Evolutionary conservation across 2,797 vertebrate species (phyloP).

Genomic region (Hirundo rustica): DNA sequence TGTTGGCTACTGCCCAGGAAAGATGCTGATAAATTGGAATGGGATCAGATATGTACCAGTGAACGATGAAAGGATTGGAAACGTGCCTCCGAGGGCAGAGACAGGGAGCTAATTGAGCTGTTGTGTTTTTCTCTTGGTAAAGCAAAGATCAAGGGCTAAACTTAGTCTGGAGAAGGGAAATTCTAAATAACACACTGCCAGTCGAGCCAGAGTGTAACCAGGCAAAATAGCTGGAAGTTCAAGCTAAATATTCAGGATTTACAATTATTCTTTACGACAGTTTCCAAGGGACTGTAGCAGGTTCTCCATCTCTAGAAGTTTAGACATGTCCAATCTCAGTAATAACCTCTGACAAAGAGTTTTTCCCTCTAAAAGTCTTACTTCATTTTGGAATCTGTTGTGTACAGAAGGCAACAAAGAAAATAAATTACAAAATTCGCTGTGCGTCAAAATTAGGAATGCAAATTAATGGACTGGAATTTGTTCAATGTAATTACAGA

Average conservation of each 20-base stretch:
- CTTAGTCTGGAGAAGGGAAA: neutral
- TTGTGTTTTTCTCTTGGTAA: conserved; percentile 7
- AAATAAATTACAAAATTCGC: neutral
- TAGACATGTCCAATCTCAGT: neutral
- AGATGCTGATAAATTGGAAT: conserved; percentile 55
- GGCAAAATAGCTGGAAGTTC: neutral
- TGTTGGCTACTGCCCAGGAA: conserved; percentile 32
- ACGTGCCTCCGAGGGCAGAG: conserved; percentile 18
- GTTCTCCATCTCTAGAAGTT: neutral
- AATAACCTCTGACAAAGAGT: neutral
- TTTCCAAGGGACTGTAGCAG: neutral
- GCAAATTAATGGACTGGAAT: neutral
- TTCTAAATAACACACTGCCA: neutral
- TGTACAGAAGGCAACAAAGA: neutral
- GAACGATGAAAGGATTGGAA: conserved; percentile 50
- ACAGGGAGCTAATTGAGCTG: conserved; percentile 53
- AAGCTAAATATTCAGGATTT: neutral
- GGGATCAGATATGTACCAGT: conserved; percentile 39
- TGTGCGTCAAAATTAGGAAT: neutral
- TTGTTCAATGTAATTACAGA: conserved; percentile 16
- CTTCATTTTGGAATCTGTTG: neutral
- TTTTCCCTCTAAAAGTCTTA: neutral
- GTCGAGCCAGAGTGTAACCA: neutral
- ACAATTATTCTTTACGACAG: neutral
- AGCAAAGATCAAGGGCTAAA: conserved; percentile 55